A percentile compares a stretch with the other conserved stretches of the same genome.
These are phyloP conservation scores for Perca flavescens DNA, from an alignment of 2,113 vertebrate genomes.

Conservation along the genomic window DNA sequence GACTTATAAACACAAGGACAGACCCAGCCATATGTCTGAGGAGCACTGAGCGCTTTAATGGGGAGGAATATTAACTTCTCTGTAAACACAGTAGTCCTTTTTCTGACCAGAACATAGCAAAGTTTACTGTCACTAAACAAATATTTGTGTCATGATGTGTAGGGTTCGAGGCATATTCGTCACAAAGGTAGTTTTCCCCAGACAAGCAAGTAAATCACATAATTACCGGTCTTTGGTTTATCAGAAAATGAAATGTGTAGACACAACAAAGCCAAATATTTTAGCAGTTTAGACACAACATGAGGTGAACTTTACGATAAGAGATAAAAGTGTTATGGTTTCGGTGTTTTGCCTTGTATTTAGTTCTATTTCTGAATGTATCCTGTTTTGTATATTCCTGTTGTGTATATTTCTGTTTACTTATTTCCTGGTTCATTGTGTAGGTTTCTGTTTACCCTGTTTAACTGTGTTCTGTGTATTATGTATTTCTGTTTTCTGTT, in stretches of 20 bases:
- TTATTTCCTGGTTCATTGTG: too few species aligned
- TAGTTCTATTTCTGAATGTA: too few species aligned
- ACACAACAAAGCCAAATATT: constrained; percentile 15
- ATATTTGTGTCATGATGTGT: constrained; percentile 42
- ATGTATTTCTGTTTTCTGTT: too few species aligned
- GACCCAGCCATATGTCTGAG: background rate
- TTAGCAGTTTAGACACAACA: constrained; percentile 28
- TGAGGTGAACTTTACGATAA: background rate
- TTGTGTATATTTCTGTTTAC: too few species aligned
- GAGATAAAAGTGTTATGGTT: background rate
- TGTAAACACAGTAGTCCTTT: constrained; percentile 32
- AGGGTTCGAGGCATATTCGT: background rate
- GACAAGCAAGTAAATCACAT: constrained; percentile 26
- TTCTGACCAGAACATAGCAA: constrained; percentile 10
- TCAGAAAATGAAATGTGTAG: background rate
- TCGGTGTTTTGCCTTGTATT: too few species aligned
- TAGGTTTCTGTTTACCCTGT: too few species aligned
- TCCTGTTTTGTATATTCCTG: too few species aligned
- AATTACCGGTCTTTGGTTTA: background rate
- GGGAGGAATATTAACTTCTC: constrained; percentile 35
- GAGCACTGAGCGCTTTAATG: constrained; percentile 10
- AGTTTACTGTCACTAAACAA: constrained; percentile 48
- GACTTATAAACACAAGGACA: constrained; percentile 4
- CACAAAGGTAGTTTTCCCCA: constrained; percentile 6
- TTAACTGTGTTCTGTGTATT: too few species aligned